Evolutionary conservation across 2,888 invertebrate species (phyloP), one percentile per base, ranked within the genome.

Genomic region (Argyresthia goedartella): DNA sequence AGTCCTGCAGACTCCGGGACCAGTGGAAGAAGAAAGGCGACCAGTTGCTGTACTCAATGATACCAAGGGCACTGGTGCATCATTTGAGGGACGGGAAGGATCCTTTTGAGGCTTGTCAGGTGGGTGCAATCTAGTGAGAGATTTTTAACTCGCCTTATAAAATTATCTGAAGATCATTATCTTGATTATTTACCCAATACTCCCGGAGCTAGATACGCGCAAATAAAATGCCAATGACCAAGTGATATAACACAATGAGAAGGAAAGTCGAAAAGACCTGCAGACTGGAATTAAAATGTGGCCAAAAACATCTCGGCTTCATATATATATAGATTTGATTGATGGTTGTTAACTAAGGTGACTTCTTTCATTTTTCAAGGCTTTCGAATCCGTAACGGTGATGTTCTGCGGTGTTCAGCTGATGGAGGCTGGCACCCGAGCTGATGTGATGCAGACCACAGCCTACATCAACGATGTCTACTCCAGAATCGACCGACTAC

Each of bases 21-120:
- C 91, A 92, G 36, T 96, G 95, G 95, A 95, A 95, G 72, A 89
- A 91, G 54, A 90, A 93, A 59, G 94, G 95, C 0, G 95, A 97
- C 66, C 94, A 94, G 59, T 84, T 97, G 4, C 81, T 97, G 0
- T 96, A 96, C 68, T 95, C 96, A 0, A 97, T 97, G 96, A 95
- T 97, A 66, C 97, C 97, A 0, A 91, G 92, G 64, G 91, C 92
- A 1, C 92, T 96, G 13, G 96, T 95, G 0, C 93, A 95, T 65
- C 89, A 93, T 56, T 87, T 97, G 61, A 88, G 94, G 54, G 84
- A 90, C 15, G 96, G 95, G 0, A 90, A 91, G 54, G 91, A 93
- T 64, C 90, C 94, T 0, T 84, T 94, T 65, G 91, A 89, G 49
- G 95, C 95, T 11, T 96, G 95, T 71, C 92, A 95, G 88, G 95